phyloP scores from a whole-genome alignment of 2,888 invertebrate genomes.

The Ichneumon xanthorius region DNA sequence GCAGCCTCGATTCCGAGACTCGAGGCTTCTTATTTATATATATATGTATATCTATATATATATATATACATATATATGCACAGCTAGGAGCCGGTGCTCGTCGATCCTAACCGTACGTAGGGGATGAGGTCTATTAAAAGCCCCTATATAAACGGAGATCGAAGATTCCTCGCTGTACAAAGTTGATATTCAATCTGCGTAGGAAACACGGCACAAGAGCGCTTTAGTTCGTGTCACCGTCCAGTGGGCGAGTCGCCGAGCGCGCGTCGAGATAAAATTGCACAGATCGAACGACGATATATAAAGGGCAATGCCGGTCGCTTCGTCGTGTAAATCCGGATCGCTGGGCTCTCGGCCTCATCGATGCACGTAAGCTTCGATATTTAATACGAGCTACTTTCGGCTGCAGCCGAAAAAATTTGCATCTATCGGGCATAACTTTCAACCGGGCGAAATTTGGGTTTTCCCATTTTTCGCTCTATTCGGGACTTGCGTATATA shows the following conservation, averaged over 20 bases:
- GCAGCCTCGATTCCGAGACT: background rate
- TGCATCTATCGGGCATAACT: background rate
- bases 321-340: background rate
- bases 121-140: conserved; percentile 45
- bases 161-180: conserved; percentile 16
- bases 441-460: background rate
- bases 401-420: background rate
- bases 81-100: background rate
- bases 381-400: conserved; percentile 12
- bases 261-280: conserved; percentile 35
- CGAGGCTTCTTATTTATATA: conserved; percentile 24
- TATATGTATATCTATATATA: conserved; percentile 7
- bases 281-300: conserved; percentile 46
- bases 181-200: conserved; percentile 8
- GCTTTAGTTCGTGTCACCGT: conserved; percentile 29
- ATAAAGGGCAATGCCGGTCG: conserved; percentile 3
- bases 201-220: conserved; percentile 8
- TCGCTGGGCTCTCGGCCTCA: background rate
- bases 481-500: too few species aligned
- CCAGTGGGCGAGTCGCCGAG: conserved; percentile 44
- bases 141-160: background rate
- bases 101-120: conserved; percentile 17
- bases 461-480: background rate
- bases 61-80: conserved; percentile 6
- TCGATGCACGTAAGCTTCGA: background rate